Base-by-base conservation (phyloP, 2,888 invertebrate genomes). In the Yponomeuta sedellus region DNA sequence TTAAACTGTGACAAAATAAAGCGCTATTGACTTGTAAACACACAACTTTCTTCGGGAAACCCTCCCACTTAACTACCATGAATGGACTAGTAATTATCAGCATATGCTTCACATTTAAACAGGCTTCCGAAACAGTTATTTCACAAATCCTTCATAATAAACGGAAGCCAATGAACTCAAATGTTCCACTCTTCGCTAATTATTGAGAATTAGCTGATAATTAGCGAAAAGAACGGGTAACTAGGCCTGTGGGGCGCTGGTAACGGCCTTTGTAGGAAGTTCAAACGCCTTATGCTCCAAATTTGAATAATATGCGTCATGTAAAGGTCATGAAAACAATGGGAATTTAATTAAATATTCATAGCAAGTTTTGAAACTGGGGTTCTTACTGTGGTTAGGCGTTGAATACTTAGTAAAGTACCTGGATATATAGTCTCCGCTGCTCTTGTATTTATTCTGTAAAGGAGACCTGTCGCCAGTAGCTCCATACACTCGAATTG, bases 401-500 rank as follows among this genome's bases (percentile, higher is more conserved):
- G 44, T 52, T 52, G 44, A 52, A 5, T 16, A 5, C 12, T 16
- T 52, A 52, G 44, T 52, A 16, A 52, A 52, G 73, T 78, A 88
- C 90, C 88, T 85, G 70, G 90, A 74, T 69, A 88, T 70, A 76
- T 80, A 91, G 72, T 91, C 89, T 67, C 73, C 81, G 72, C 86
- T 86, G 82, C 86, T 88, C 57, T 57, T 58, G 44, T 12, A 44
- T 61, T 52, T 52, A 25, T 61, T 61, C 16, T 58, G 57, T n/a
- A 66, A 52, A 61, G 66, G 86, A 70, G 94, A 94, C 75, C 94
- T 93, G 81, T 95, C 94, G 70, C 94, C 94, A 64, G 94, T 95
- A 65, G 95, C 93, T 64, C 96, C 96, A 82, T 96, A 96, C 63
- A 96, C 95, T 78, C 95, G 94, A 75, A 96, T 94, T 66, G 95